phyloP scores from a whole-genome alignment of 2,113 vertebrate genomes.

The Cinclus cinclus region DNA sequence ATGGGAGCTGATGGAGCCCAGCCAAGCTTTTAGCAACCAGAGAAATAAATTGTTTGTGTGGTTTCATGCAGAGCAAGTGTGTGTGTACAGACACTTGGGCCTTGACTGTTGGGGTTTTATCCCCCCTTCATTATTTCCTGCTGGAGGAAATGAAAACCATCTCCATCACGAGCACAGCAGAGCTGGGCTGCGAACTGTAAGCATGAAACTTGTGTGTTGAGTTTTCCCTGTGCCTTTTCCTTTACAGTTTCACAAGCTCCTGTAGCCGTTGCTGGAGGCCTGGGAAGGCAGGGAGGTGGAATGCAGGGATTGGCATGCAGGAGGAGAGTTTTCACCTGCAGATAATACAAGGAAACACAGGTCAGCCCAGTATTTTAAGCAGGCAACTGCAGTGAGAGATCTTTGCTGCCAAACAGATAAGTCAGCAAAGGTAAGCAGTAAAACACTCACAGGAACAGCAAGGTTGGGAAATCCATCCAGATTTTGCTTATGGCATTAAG shows the following conservation, averaged over 20 bases:
- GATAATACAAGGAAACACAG: rapidly evolving
- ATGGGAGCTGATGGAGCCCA: neutral
- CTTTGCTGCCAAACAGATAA: neutral
- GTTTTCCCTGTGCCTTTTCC: neutral
- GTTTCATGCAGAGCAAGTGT: neutral
- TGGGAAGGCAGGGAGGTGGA: neutral
- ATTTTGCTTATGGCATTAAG: neutral
- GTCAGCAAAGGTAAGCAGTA: neutral
- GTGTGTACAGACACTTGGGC: neutral
- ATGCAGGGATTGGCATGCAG: neutral
- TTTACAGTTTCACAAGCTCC: neutral
- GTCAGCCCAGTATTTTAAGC: neutral
- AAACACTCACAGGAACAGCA: neutral
- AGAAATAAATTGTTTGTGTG: neutral
- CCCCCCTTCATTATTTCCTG: neutral
- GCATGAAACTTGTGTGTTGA: neutral
- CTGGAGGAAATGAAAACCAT: neutral
- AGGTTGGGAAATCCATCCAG: rapidly evolving
- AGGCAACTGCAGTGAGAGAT: neutral
- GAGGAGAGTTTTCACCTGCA: neutral
- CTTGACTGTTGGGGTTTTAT: neutral
- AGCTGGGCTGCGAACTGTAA: neutral
- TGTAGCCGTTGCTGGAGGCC: neutral
- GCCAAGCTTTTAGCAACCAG: neutral
- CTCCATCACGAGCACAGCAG: neutral